Evolutionary conservation across 2,888 invertebrate genomes (phyloP).

Genomic region (Drosophila mulleri): DNA sequence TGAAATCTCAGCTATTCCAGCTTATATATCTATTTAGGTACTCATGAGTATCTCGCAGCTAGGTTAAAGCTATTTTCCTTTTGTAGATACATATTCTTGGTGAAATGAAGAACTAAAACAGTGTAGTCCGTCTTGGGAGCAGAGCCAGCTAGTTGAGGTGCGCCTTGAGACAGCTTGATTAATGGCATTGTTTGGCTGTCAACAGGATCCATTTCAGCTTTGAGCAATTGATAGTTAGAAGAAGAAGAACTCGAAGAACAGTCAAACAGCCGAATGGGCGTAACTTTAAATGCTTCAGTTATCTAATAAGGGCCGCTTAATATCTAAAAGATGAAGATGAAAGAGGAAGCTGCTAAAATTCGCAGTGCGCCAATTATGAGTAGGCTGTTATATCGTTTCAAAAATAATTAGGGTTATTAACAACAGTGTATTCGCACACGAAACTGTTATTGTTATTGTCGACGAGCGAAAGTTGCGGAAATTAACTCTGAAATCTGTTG

Average conservation of each 20-base stretch:
- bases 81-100: constrained; percentile 2
- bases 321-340: background rate
- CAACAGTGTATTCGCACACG: constrained; percentile 59
- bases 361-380: constrained; percentile 45
- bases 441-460: constrained; percentile 72
- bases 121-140: constrained; percentile 26
- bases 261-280: background rate
- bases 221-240: constrained; percentile 69
- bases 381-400: constrained; percentile 53
- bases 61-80: background rate
- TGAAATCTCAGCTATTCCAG: no score
- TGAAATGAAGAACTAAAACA: constrained; percentile 18
- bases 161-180: constrained; percentile 75
- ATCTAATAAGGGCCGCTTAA: constrained; percentile 44
- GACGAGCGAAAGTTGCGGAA: constrained; percentile 63
- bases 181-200: constrained; percentile 73
- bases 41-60: constrained; percentile 18
- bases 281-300: constrained; percentile 19
- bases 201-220: constrained; percentile 63
- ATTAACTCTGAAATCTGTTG: constrained; percentile 79
- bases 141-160: constrained; percentile 27
- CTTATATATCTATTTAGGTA: no score
- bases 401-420: constrained; percentile 75
- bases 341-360: constrained; percentile 7
- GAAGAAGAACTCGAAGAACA: constrained; percentile 8